Evolutionary conservation across 2,113 vertebrate species (phyloP), one percentile per base, ranked within the genome.

Genomic region (Pampusana beccarii): DNA sequence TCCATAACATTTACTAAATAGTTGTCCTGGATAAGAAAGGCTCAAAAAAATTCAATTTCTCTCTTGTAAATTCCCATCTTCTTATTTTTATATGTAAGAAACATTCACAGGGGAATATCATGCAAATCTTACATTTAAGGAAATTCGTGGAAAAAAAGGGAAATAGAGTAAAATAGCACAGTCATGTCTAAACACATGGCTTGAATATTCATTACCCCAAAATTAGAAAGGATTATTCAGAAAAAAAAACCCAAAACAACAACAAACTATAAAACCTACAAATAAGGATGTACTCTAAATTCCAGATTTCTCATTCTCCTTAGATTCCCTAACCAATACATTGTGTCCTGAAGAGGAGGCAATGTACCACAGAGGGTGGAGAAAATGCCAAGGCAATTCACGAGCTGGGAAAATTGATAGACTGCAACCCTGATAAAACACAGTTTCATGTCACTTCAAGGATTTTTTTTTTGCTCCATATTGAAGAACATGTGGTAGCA

Each of bases 381-480:
- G 64, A 73, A 92, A 87, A 84, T 34, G 10, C 9, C 5, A 2
- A 6, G 5, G 11, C 5, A 54, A 77, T 83, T 93, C 12, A 31
- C 56, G 38, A 81, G 16, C 0, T 0, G 13, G 21, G 3, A 51
- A 90, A 93, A 90, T 10, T 1, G 4, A 34, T 10, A 5, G 2
- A 58, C 36, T 83, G n/a, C 13, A 67, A 50, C 12, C 2, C 16
- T n/a, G 8, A 16, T 28, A 73, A 40, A 80, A 69, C 5, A 42
- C 71, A 38, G 5, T 58, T 66, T 71, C 3, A n/a, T 67, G 9
- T 18, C 38, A 72, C 4, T 26, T 69, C 51, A 70, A 64, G 25
- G 11, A 67, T 31, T 62, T 75, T 31, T 42, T 42, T 85, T 88
- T 84, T 64, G 60, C 28, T 72, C 19, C 26, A 20, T 17, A 56